Evolutionary conservation across 30 jellyfish, hydroid and myxozoan species (phyloP).

Genomic region (Nemopilema nomurai): DNA sequence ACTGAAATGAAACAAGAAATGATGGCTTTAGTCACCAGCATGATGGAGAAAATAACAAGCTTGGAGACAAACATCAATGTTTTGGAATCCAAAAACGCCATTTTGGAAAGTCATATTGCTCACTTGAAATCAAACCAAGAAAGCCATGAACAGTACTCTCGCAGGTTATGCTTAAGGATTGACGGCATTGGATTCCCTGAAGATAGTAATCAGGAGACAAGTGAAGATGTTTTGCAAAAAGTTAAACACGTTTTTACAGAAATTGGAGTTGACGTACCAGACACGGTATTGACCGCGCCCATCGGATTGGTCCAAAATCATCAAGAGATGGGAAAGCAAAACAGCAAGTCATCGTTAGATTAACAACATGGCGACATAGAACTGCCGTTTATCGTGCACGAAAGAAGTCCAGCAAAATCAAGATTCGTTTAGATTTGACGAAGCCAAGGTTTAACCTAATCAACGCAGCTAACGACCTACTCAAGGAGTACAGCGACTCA

Average conservation of each 20-base stretch:
- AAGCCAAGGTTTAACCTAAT: constrained; percentile 26
- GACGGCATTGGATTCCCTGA: constrained; percentile 10
- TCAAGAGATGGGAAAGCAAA: constrained; percentile 9
- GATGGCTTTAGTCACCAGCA: background rate
- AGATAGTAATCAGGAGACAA: constrained; percentile 20
- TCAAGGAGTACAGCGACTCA: background rate
- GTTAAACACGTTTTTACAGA: background rate
- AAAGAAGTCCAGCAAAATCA: constrained; percentile 5
- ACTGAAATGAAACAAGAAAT: background rate
- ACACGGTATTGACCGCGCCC: constrained; percentile 54
- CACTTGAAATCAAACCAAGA: background rate
- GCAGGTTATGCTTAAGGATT: background rate
- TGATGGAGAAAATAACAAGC: constrained; percentile 1
- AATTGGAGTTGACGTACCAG: constrained; percentile 2
- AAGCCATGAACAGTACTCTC: constrained; percentile 30
- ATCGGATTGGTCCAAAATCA: constrained; percentile 31
- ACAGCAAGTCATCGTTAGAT: constrained; percentile 50
- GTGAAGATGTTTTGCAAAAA: background rate
- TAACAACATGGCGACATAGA: constrained; percentile 32
- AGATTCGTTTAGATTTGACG: constrained; percentile 28
- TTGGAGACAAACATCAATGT: background rate
- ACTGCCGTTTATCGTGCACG: constrained; percentile 19
- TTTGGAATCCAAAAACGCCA: constrained; percentile 11
- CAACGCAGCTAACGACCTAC: background rate
- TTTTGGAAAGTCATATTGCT: constrained; percentile 27